These are phyloP conservation scores for Ciconia boyciana DNA, from an alignment of 2,113 vertebrate genomes.

Conservation along the genomic window DNA sequence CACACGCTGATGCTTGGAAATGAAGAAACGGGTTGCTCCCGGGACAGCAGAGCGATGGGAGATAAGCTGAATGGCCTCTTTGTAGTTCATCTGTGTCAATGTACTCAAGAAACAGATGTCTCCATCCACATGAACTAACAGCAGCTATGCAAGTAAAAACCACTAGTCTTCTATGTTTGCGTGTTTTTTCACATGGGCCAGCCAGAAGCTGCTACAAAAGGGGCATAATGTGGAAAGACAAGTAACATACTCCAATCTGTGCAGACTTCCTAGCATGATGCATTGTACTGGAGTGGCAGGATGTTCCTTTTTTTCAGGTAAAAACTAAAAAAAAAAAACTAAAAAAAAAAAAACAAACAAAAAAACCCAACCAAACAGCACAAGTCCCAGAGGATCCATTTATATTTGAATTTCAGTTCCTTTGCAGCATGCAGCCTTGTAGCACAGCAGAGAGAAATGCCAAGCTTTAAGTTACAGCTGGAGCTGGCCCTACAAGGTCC, in stretches of 20 bases:
- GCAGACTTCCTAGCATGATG: not conserved
- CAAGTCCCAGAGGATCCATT: not conserved
- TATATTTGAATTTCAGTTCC: not conserved
- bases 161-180: not conserved
- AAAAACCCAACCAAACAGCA: not conserved
- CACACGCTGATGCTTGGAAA: accelerated
- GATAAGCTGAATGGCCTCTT: not conserved
- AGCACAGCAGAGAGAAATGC: not conserved
- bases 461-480: not conserved
- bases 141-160: conserved; percentile 40
- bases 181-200: not conserved
- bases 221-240: not conserved
- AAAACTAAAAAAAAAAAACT: not conserved
- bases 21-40: not conserved
- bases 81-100: accelerated
- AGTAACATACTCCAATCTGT: not conserved
- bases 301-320: not conserved
- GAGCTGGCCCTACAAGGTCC: not conserved
- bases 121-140: not conserved
- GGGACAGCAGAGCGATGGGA: not conserved
- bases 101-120: not conserved
- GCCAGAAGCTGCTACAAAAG: not conserved
- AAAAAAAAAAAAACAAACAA: not conserved
- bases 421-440: not conserved
- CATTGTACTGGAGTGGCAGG: not conserved